Conservation (phyloP, 2,888 invertebrate species). For the Stenotaenia linearis region DNA sequence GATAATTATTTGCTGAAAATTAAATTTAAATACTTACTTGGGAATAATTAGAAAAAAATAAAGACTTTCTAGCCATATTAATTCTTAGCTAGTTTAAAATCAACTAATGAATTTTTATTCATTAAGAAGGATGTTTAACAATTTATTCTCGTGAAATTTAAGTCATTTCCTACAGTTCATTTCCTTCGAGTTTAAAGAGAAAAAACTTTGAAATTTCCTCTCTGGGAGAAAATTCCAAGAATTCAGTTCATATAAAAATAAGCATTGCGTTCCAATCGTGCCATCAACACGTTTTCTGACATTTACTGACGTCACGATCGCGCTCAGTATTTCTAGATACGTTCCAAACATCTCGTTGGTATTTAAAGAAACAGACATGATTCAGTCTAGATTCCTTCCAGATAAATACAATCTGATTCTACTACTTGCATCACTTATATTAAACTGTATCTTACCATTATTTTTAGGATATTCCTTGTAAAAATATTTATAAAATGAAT, state of each 20-base stretch:
- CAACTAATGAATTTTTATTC: background rate
- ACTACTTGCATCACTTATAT: background rate
- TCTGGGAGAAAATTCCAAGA: background rate
- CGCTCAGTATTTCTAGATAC: background rate
- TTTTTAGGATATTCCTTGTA: background rate
- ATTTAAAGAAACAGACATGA: background rate
- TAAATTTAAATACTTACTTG: background rate
- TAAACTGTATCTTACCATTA: background rate
- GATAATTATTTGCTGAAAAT: background rate
- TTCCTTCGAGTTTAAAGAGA: background rate
- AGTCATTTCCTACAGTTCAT: background rate
- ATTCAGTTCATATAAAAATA: background rate
- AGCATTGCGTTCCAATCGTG: background rate
- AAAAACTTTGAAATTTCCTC: slow-evolving; percentile 8
- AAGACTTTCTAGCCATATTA: background rate
- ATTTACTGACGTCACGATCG: background rate
- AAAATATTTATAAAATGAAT: background rate
- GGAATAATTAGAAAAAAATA: background rate
- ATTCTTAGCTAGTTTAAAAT: background rate
- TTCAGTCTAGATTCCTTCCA: too few relatives aligned
- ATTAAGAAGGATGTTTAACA: background rate
- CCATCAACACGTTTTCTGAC: background rate
- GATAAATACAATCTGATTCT: too few relatives aligned
- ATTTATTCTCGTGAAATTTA: background rate
- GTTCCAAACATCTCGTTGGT: background rate